Percentiles rank a stretch among this genome's conserved stretches.
Evolutionary conservation across 2,888 invertebrate genomes (phyloP).

Genomic region (Cyaniris semiargus): DNA sequence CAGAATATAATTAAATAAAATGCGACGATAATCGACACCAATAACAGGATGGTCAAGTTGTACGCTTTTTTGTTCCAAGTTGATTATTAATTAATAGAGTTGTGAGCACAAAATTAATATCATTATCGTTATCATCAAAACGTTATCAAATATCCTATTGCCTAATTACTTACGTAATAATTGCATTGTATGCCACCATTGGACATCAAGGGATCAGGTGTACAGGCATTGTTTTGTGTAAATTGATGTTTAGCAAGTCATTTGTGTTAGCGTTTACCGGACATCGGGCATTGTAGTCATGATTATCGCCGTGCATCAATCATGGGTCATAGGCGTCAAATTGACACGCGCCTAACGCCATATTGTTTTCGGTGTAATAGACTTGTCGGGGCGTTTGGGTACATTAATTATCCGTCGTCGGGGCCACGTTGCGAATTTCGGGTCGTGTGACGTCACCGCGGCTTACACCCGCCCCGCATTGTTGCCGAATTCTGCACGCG

Average conservation of each 20-base stretch:
- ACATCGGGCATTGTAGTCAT: constrained; percentile 24
- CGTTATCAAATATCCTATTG: neutral
- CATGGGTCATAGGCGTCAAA: constrained; percentile 40
- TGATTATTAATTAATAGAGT: too few relatives aligned
- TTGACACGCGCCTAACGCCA: constrained; percentile 41
- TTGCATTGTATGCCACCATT: neutral
- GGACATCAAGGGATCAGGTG: neutral
- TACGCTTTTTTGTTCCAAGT: too few relatives aligned
- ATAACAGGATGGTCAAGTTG: too few relatives aligned
- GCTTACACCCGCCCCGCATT: constrained; percentile 58
- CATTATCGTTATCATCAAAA: too few relatives aligned
- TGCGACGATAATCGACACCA: too few relatives aligned
- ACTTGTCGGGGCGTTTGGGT: constrained; percentile 45
- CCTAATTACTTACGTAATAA: neutral
- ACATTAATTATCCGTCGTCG: constrained; percentile 48
- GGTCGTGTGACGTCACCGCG: constrained; percentile 43
- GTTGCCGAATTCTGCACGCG: constrained; percentile 57
- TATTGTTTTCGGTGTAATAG: constrained; percentile 47
- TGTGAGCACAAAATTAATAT: too few relatives aligned
- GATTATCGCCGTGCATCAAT: constrained; percentile 36
- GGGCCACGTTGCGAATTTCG: constrained; percentile 41
- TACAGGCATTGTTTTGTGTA: neutral
- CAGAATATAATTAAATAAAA: too few relatives aligned
- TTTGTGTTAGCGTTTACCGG: constrained; percentile 12
- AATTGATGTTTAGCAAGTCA: constrained; percentile 29